Evolutionary conservation across 2,797 vertebrate species (phyloP), one percentile per base, ranked within the genome.

Genomic region (Manis crassicaudata): DNA sequence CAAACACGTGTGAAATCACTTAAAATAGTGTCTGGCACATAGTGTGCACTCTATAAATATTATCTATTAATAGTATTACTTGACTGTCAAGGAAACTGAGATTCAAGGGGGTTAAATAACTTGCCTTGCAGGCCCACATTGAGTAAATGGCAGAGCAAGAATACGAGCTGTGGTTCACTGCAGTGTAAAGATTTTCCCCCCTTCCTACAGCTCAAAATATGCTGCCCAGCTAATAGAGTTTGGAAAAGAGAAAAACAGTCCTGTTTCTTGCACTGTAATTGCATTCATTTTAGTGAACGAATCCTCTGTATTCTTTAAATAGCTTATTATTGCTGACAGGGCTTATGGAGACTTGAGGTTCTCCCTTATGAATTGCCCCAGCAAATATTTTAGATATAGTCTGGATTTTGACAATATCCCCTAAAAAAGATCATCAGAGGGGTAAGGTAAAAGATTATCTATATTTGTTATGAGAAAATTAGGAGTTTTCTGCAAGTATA

Each of bases 31-130:
- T 27, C 50, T 92, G 75, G 37, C 52, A 52, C 10, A 17, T n/a
- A 82, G 14, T 17, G 32, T 89, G 3, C 10, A 70, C 67, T 75
- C 60, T 54, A 86, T 65, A 81, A 90, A 40, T 82, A 88, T 70
- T 92, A 70, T 84, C 85, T 89, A n/a, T 13, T 56, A 62, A 13
- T 81, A 81, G 60, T 46, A 52, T 72, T 92, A 40, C 67, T 77
- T 95, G 46, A 95, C 9, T 40, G 46, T 65, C 13, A 85, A 88
- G 85, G 70, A 93, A 86, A 81, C 27, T 67, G 67, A 96, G 50
- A 79, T 72, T 43, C 4, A 43, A 46, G 54, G 54, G 62, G 27
- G 29, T 50, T 94, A 62, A 87, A 65, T 40, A 75, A 87, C 65
- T n/a, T 73, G 37, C 25, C 40, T 77, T 82, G 5, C n/a, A 37